Percentiles rank a stretch among this genome's conserved stretches.
Conservation (phyloP, 2,888 invertebrate species). For the Drosophila peninsularis region DNA sequence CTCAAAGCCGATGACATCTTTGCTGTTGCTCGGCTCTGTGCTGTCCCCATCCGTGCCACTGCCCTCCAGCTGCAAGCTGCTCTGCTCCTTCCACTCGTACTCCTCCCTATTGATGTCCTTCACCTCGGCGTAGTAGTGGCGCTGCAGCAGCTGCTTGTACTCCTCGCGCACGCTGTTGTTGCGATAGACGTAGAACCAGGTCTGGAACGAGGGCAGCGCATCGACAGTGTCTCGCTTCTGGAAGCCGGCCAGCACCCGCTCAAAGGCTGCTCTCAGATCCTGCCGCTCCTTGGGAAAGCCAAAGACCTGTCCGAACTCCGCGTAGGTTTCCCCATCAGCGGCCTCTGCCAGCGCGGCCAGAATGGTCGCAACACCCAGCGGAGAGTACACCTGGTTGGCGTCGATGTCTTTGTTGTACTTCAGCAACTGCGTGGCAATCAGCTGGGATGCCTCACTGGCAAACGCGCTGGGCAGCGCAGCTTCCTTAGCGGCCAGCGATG, state of each 20-base stretch:
- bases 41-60: conserved; percentile 19
- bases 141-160: conserved; percentile 86
- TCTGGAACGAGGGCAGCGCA: conserved; percentile 87
- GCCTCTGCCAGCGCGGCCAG: conserved; percentile 88
- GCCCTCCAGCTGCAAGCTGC: conserved; percentile 59
- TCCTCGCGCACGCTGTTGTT: conserved; percentile 87
- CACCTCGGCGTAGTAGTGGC: conserved; percentile 88
- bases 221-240: conserved; percentile 67
- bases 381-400: conserved; percentile 88
- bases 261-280: conserved; percentile 73
- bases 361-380: conserved; percentile 88
- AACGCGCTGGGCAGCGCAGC: conserved; percentile 48
- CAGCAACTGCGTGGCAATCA: conserved; percentile 81
- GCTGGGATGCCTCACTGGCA: conserved; percentile 82
- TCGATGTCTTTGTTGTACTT: conserved; percentile 83
- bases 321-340: conserved; percentile 87
- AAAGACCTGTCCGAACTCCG: conserved; percentile 86
- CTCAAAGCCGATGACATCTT: conserved; percentile 84
- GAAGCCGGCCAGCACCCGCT: conserved; percentile 72
- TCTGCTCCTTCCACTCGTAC: conserved; percentile 79
- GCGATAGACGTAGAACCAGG: conserved; percentile 89
- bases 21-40: conserved; percentile 79
- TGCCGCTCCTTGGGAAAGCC: conserved; percentile 86
- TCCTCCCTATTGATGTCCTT: conserved; percentile 84
- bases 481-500: conserved; percentile 39